Conservation (phyloP, 2,888 invertebrate species). For the Patella depressa region DNA sequence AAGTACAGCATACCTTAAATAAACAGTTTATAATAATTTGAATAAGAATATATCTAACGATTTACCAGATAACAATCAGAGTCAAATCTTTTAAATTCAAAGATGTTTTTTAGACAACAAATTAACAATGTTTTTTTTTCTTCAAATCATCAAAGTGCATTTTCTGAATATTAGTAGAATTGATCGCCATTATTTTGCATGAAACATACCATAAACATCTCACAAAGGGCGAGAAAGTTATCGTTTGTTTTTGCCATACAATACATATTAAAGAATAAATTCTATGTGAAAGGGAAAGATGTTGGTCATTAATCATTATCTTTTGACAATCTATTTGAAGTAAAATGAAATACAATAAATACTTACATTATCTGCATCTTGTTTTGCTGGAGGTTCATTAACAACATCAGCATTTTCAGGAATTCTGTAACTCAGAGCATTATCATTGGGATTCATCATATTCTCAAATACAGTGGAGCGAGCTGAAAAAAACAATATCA, state of each 20-base stretch:
- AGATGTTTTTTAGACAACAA: too few relatives aligned
- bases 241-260: background rate
- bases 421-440: conserved; percentile 68
- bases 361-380: conserved; percentile 50
- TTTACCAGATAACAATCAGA: too few relatives aligned
- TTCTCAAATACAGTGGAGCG: conserved; percentile 12
- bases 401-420: conserved; percentile 62
- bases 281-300: background rate
- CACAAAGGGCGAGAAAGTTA: background rate
- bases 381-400: conserved; percentile 63
- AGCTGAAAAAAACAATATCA: background rate
- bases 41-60: too few relatives aligned
- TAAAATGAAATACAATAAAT: background rate
- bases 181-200: too few relatives aligned
- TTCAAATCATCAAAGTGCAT: too few relatives aligned
- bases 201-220: too few relatives aligned
- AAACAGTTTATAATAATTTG: background rate
- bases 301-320: background rate
- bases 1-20: conserved; percentile 84
- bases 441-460: conserved; percentile 35
- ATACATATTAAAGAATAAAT: background rate
- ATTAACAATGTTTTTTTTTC: too few relatives aligned
- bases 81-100: too few relatives aligned
- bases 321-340: background rate
- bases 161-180: too few relatives aligned